A percentile compares a stretch with the other conserved stretches of the same genome.
These are phyloP conservation scores for Onychomys leucogaster DNA, from an alignment of 2,797 vertebrate species.

Conservation along the genomic window DNA sequence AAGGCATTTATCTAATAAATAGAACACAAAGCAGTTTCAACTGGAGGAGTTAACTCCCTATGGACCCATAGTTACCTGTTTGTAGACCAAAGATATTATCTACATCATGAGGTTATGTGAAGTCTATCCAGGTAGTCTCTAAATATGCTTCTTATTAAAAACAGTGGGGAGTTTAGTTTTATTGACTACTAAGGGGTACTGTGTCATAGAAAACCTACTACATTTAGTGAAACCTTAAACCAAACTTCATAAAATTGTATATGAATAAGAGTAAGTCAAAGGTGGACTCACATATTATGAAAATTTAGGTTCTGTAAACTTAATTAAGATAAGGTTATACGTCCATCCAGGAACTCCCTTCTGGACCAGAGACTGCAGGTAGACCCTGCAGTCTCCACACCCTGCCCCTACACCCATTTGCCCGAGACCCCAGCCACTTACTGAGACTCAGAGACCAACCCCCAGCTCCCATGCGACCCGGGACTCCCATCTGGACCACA, in stretches of 20 bases:
- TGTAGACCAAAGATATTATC: neutral
- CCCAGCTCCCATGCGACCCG: too few relatives aligned
- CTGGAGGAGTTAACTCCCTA: neutral
- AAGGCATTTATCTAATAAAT: neutral
- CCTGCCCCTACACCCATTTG: too few relatives aligned
- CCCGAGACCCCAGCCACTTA: too few relatives aligned
- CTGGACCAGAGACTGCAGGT: too few relatives aligned
- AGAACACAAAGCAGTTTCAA: neutral
- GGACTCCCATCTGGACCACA: too few relatives aligned
- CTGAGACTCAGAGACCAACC: too few relatives aligned
- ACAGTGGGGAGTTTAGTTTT: neutral
- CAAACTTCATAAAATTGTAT: neutral
- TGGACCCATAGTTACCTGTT: neutral
- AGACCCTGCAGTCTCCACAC: too few relatives aligned
- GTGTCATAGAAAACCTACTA: neutral
- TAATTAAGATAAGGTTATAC: neutral
- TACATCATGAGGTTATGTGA: neutral
- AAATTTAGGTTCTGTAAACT: neutral
- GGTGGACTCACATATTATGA: neutral
- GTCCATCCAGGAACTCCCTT: too few relatives aligned
- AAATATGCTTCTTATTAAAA: neutral
- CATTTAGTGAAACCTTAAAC: neutral
- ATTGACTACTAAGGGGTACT: neutral
- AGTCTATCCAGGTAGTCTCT: neutral
- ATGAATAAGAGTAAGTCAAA: neutral